Percentiles rank a stretch among this genome's conserved stretches.
Conservation (phyloP, 1,140 invertebrate species). For the Cyclina sinensis region DNA sequence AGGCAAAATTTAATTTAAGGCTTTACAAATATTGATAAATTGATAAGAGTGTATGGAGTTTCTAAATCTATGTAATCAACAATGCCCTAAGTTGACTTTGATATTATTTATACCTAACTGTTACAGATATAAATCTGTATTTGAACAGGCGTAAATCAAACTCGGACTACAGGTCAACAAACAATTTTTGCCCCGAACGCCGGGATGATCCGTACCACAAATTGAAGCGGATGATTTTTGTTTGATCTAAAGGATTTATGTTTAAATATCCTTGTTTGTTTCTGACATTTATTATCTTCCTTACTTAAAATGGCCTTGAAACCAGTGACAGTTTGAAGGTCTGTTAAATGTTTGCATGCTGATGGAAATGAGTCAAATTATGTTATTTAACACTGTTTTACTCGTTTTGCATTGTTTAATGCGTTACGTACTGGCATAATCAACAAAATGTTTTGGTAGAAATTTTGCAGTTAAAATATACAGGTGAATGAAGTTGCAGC, state of each 20-base stretch:
- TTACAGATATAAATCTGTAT: background rate
- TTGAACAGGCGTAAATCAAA: background rate
- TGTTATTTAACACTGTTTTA: too few relatives aligned
- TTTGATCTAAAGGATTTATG: background rate
- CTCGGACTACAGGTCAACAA: background rate
- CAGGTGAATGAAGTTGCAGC: too few relatives aligned
- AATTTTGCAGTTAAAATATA: too few relatives aligned
- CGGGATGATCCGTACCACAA: background rate
- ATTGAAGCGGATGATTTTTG: background rate
- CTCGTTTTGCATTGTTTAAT: too few relatives aligned
- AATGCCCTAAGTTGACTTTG: background rate
- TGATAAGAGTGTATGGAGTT: background rate
- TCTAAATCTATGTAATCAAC: background rate
- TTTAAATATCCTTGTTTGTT: background rate
- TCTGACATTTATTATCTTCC: too few relatives aligned
- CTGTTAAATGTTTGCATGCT: too few relatives aligned
- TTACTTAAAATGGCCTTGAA: too few relatives aligned
- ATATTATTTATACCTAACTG: constrained; percentile 17
- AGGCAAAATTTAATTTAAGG: background rate
- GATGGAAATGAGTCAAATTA: too few relatives aligned
- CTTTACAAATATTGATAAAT: background rate
- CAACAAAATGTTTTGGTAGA: too few relatives aligned
- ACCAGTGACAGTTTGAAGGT: too few relatives aligned
- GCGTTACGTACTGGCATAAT: too few relatives aligned
- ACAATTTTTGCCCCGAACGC: background rate